These are phyloP conservation scores for Shargacucullia verbasci DNA, from an alignment of 2,888 invertebrate species.

Conservation along the genomic window DNA sequence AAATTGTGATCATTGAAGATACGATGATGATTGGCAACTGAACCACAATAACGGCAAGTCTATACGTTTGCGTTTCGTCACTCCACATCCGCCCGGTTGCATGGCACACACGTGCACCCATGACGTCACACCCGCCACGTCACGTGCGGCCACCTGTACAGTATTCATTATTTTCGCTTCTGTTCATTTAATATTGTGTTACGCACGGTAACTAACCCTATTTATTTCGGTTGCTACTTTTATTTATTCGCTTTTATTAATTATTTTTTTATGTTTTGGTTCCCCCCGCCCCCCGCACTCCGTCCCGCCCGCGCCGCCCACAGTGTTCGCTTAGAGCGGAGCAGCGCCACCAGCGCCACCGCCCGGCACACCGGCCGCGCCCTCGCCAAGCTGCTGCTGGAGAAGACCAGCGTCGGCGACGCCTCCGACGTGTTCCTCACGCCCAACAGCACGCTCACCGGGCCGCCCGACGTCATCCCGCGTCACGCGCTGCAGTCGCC, in stretches of 20 bases:
- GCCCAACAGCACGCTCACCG: constrained; percentile 74
- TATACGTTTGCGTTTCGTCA: constrained; percentile 11
- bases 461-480: constrained; percentile 79
- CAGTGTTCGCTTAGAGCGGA: constrained; percentile 75
- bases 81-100: constrained; percentile 13
- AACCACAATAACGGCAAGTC: constrained; percentile 15
- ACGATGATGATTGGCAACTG: constrained; percentile 2
- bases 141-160: constrained; percentile 53
- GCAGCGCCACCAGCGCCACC: constrained; percentile 60
- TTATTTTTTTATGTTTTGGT: constrained; percentile 68
- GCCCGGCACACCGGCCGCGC: constrained; percentile 66
- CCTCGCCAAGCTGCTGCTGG: constrained; percentile 73
- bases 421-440: constrained; percentile 76
- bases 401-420: constrained; percentile 68
- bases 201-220: constrained; percentile 75
- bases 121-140: constrained; percentile 3
- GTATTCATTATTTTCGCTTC: constrained; percentile 43
- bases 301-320: constrained; percentile 37
- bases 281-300: constrained; percentile 49
- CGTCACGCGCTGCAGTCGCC: constrained; percentile 68
- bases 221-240: constrained; percentile 52
- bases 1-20: constrained; percentile 17
- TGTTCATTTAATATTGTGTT: constrained; percentile 52
- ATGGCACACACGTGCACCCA: constrained; percentile 32
- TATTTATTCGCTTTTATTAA: constrained; percentile 71